Conservation (phyloP, 2,113 vertebrate genomes). For the Corythornis madagascariensis region DNA sequence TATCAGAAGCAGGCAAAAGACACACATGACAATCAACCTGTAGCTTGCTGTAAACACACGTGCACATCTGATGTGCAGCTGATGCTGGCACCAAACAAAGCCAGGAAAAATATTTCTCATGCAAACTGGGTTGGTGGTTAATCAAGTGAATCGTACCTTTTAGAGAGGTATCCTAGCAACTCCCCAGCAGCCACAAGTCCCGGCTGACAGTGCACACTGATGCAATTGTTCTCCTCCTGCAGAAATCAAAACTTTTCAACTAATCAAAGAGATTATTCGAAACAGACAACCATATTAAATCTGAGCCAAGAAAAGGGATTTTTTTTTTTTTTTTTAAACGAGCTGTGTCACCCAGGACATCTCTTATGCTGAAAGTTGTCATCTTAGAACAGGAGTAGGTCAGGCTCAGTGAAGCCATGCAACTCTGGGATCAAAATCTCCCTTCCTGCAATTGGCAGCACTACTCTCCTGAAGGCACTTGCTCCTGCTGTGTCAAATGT, state of each 20-base stretch:
- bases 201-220: constrained; percentile 45
- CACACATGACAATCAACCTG: neutral
- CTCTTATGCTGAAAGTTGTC: neutral
- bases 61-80: neutral
- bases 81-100: constrained; percentile 50
- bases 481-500: rapidly evolving
- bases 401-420: neutral
- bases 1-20: constrained; percentile 1
- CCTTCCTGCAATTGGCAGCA: neutral
- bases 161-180: constrained; percentile 77
- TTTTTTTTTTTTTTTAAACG: neutral
- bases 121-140: constrained; percentile 65
- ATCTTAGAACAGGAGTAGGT: neutral
- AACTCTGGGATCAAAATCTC: neutral
- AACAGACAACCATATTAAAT: constrained; percentile 57
- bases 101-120: constrained; percentile 57
- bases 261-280: constrained; percentile 68
- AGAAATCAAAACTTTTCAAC: constrained; percentile 70
- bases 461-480: neutral
- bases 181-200: constrained; percentile 61
- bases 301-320: constrained; percentile 46
- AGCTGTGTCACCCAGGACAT: neutral
- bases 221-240: constrained; percentile 68
- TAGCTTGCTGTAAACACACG: constrained; percentile 51
- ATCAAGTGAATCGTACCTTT: constrained; percentile 72